Base-by-base conservation (phyloP, 1,140 invertebrate species). In the Bombus superbus region DNA sequence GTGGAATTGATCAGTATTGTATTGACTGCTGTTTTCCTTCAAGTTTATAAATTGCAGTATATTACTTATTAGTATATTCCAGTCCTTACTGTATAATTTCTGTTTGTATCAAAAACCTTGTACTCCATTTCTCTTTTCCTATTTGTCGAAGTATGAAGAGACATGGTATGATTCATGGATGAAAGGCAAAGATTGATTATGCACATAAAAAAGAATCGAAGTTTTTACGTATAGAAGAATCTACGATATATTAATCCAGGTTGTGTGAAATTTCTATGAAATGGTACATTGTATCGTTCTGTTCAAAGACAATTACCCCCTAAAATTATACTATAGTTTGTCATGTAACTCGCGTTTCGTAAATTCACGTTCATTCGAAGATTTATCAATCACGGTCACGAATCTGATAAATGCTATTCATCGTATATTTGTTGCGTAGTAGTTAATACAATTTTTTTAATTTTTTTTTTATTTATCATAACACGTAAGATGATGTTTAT, bases 21-120 rank as follows among this genome's bases (percentile, higher is more conserved):
- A 91, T 86, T 92, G 90, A 85, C 87, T 85, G 79, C 71, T 90
- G 85, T 92, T 91, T 86, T 88, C 83, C 81, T 85, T 89, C 79
- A 88, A 89, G 79, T 86, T 68, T 42, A 81, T 78, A 13, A 83
- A 71, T 89, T 74, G 25, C 77, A 47, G 68, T 85, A 73, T 40
- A 64, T 40, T 78, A 68, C 44, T 57, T 62, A 82, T 57, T 62
- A 82, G 47, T 8, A 83, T 86, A 81, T 28, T 89, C 28, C 25
- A 64, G 59, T 85, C 84, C 79, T 81, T 73, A n/a, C 72, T 83
- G 32, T 78, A 74, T 69, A 86, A 75, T 40, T 86, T 84, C 80
- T 79, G 71, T 82, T 88, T 76, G 28, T 75, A 59, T 40, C 47
- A 40, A 86, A 68, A 78, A 79, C n/a, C 64, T 62, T 87, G 69